Evolutionary conservation across 2,797 vertebrate genomes (phyloP), one percentile per base, ranked within the genome.

Genomic region (Emydoidea blandingii): DNA sequence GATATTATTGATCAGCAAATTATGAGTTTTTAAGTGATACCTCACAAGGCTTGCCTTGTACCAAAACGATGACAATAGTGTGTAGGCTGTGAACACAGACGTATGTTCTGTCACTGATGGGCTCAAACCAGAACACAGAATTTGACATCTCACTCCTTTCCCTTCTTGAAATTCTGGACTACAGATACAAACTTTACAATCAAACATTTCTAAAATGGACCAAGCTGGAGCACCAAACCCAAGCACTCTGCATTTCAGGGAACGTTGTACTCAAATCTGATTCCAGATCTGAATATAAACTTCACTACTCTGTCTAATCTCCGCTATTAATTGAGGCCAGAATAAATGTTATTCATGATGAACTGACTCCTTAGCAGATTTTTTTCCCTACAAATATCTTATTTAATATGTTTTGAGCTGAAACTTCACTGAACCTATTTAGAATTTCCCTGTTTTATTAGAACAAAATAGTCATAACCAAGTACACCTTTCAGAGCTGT

Each of bases 401-500:
- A 49, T 47, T 49, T 78, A 37, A 49, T 44, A 47, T 78, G 12
- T 87, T 97, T 96, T 96, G 92, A 95, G 87, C 52, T 89, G 87
- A 49, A 87, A n/a, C 85, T 94, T 97, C 95, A 89, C 94, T 95
- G 95, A 85, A 97, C 91, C 85, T 91, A 81, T 52, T 94, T 80
- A 82, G 68, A 94, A 85, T 95, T 95, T 97, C 96, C 89, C 92
- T 92, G 90, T 85, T 85, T 91, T 76, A 91, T 86, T 95, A n/a
- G 79, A 96, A 82, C 59, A 87, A 92, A 97, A 54, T 89, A 82
- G 94, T 98, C 93, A 95, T 92, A 81, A 93, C 95, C 97, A 97
- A 95, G 86, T 96, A 80, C 84, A 96, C 95, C 97, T 97, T 97
- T 87, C 92, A 97, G 95, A 98, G 94, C 92, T 97, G 97, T 98